Base-by-base conservation (phyloP, 2,888 invertebrate genomes). In the Mesorhabditis belari region DNA sequence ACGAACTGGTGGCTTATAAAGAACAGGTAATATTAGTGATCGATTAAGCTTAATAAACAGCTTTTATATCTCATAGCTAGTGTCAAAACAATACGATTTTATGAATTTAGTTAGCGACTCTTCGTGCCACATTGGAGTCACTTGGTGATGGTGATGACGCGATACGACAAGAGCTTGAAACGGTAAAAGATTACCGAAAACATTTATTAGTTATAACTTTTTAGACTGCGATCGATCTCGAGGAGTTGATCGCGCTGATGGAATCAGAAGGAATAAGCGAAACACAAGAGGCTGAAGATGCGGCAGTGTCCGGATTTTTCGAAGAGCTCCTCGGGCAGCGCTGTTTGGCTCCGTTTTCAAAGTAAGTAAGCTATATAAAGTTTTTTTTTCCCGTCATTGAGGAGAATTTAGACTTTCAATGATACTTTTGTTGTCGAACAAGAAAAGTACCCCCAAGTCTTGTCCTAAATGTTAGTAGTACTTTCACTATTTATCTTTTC, bases 231-330 rank as follows among this genome's bases (percentile, higher is more conserved):
- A 44, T 26, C n/a, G 70, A 70, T 61, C 53, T 70, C 49, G 55
- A 56, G 12, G 66, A 69, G 51, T 50, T 68, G 57, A 29, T 71
- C 50, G 57, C 57, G 35, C 53, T 70, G 54, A 55, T 65, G 60
- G 55, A 61, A 49, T 63, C 62, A 51, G 57, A 55, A 44, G 23
- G 52, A 51, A 12, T 5, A 49, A 57, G 23, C 9, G 23, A 57
- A n/a, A 26, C 17, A 19, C n/a, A 21, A 26, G 24, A 3, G 19
- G 19, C 44, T 21, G 3, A 35, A 19, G 24, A 58, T 27, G 58
- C 19, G 9, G 17, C 27, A 21, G 35, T 5, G 51, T 21, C 24
- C 25, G 26, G n/a, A 21, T 35, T 17, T 35, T n/a, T 35, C 55
- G 66, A 64, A 19, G 55, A 58, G 5, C 28, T 70, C 12, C 49